Percentiles rank a stretch among this genome's conserved stretches.
Evolutionary conservation across 1,140 invertebrate species (phyloP).

Genomic region (Diachasma alloeum): DNA sequence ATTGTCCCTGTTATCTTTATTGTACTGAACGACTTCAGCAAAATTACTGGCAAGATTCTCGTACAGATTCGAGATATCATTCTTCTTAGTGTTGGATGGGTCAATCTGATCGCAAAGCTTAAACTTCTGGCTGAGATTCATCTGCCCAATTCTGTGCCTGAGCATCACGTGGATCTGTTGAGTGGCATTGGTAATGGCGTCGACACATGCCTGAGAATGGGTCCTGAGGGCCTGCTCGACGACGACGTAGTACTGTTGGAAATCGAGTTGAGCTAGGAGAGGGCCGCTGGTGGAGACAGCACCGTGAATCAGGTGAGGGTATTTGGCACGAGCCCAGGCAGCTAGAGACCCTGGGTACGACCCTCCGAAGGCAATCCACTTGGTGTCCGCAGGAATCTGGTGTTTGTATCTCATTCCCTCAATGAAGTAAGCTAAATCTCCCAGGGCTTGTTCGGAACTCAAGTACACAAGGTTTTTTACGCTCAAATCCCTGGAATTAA

Average conservation of each 20-base stretch:
- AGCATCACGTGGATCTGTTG: slow-evolving; percentile 73
- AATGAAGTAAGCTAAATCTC: slow-evolving; percentile 87
- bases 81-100: slow-evolving; percentile 62
- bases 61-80: slow-evolving; percentile 84
- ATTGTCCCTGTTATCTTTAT: slow-evolving; percentile 87
- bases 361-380: slow-evolving; percentile 93
- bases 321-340: slow-evolving; percentile 89
- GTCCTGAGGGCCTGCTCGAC: slow-evolving; percentile 74
- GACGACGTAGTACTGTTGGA: slow-evolving; percentile 81
- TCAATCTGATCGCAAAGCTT: slow-evolving; percentile 81
- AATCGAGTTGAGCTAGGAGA: slow-evolving; percentile 83
- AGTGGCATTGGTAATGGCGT: slow-evolving; percentile 71
- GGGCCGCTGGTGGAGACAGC: slow-evolving; percentile 91
- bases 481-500: slow-evolving; percentile 73
- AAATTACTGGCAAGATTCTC: slow-evolving; percentile 84
- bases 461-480: slow-evolving; percentile 81
- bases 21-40: slow-evolving; percentile 91
- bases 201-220: slow-evolving; percentile 71
- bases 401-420: slow-evolving; percentile 72
- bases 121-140: slow-evolving; percentile 73
- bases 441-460: slow-evolving; percentile 86
- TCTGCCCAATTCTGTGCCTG: slow-evolving; percentile 68
- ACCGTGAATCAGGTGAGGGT: slow-evolving; percentile 86
- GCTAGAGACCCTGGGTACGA: slow-evolving; percentile 91
- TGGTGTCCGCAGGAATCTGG: slow-evolving; percentile 70